Base-by-base conservation (phyloP, 2,797 vertebrate genomes). In the Darevskia nairensis region DNA sequence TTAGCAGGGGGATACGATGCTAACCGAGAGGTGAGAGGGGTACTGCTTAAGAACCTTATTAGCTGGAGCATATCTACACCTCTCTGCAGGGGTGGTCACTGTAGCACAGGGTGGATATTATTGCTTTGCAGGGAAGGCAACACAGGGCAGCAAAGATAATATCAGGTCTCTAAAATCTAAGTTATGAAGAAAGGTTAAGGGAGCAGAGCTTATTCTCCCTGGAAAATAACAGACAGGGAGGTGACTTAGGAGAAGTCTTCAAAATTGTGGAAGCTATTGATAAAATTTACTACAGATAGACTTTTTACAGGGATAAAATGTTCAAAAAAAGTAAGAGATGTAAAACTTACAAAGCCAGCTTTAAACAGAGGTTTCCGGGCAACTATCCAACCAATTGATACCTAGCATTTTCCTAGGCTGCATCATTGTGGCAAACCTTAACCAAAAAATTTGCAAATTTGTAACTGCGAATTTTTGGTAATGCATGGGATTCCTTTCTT, bases 81-180 rank as follows among this genome's bases (percentile, higher is more conserved):
- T 77, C 23, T 91, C 88, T 77, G 25, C 80, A 76, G 80, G 27
- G 17, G 79, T 92, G 83, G 84, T 66, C 27, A 8, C 78, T 66
- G 25, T 0, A 0, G 35, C 84, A 46, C 29, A 23, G 50, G 83
- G 88, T 84, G 39, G 64, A 77, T 66, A 82, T 50, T 0, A 7
- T 50, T 90, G 86, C 77, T 86, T 88, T 85, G 69, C 82, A 85
- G 74, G 89, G n/a, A 32, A 80, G 50, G 81, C 69, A 29, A 71
- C 0, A 0, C 0, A 64, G 80, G 86, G 79, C 81, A 89, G 32
- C 29, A 44, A 79, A 80, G 85, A 85, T 87, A 55, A 23, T 83
- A 69, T 23, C 81, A 92, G 68, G 77, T 94, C 89, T 90, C 89
- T 84, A 46, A 75, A 92, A 91, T 79, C 80, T 88, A 89, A 91